phyloP scores from a whole-genome alignment of 2,113 vertebrate species.

The Perca schrenkii region DNA sequence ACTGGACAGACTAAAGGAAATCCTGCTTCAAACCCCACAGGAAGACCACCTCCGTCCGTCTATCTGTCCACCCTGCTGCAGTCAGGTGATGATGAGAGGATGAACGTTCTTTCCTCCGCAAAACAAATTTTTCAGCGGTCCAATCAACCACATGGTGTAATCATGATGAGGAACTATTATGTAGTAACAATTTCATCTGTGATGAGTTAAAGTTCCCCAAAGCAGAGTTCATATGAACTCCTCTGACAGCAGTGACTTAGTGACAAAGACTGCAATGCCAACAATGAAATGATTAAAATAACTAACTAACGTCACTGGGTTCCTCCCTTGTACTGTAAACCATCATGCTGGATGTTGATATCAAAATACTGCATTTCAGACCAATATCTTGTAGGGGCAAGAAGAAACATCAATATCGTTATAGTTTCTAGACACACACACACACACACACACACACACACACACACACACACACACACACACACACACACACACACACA shows the following conservation, averaged over 20 bases:
- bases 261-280: not conserved
- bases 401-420: not conserved
- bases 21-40: constrained; percentile 77
- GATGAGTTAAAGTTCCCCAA: not conserved
- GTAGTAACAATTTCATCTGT: constrained; percentile 25
- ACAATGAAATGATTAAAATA: not conserved
- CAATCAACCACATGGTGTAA: constrained; percentile 35
- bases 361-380: not conserved
- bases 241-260: not conserved
- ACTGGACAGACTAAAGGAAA: constrained; percentile 69
- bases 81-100: constrained; percentile 57
- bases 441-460: not conserved
- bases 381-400: not conserved
- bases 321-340: not conserved
- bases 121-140: constrained; percentile 32
- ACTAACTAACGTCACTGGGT: not conserved
- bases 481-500: too few relatives aligned
- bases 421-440: not conserved
- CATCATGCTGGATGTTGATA: not conserved
- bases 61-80: constrained; percentile 36
- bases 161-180: constrained; percentile 40
- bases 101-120: constrained; percentile 6
- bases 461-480: too few relatives aligned
- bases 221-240: not conserved
- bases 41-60: constrained; percentile 60